Percentiles rank a stretch among this genome's conserved stretches.
Evolutionary conservation across 2,797 vertebrate species (phyloP).

Genomic region (Odontamblyopus rebecca): DNA sequence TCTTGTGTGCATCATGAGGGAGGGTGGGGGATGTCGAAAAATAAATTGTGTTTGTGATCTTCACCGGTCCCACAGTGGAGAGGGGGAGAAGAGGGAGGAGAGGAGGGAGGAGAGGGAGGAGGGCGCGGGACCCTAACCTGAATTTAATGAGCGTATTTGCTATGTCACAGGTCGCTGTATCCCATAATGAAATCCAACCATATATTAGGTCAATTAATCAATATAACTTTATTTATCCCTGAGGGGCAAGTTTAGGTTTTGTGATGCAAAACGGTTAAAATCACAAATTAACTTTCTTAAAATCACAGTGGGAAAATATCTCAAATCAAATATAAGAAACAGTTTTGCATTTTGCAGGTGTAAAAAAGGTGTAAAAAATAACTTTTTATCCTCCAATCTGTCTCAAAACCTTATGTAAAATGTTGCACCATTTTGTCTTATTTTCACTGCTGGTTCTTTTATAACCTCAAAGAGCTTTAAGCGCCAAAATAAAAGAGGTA

Average conservation of each 20-base stretch:
- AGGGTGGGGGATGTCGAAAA: slow-evolving; percentile 58
- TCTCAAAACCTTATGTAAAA: neutral
- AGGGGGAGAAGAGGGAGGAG: slow-evolving; percentile 19
- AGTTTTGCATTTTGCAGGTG: neutral
- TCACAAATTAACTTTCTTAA: no score
- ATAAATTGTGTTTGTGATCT: slow-evolving; percentile 76
- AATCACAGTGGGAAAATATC: no score
- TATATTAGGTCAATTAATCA: no score
- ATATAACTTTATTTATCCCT: no score
- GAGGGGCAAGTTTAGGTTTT: no score
- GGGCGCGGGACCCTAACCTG: slow-evolving; percentile 55
- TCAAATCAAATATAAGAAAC: no score
- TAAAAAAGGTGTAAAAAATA: no score
- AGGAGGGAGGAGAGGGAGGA: slow-evolving; percentile 16
- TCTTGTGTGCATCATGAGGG: slow-evolving; percentile 19
- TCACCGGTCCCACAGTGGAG: slow-evolving; percentile 54
- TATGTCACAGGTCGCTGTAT: neutral
- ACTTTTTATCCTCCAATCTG: slow-evolving; percentile 22
- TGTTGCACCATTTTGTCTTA: neutral
- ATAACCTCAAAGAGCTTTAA: slow-evolving; percentile 4
- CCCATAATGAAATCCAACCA: no score
- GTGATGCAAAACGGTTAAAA: no score
- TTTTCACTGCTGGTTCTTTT: neutral
- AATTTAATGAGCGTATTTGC: slow-evolving; percentile 61
- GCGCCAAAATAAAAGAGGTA: slow-evolving; percentile 19